Evolutionary conservation across 2,797 vertebrate species (phyloP).

Genomic region (Diplodus sargus): DNA sequence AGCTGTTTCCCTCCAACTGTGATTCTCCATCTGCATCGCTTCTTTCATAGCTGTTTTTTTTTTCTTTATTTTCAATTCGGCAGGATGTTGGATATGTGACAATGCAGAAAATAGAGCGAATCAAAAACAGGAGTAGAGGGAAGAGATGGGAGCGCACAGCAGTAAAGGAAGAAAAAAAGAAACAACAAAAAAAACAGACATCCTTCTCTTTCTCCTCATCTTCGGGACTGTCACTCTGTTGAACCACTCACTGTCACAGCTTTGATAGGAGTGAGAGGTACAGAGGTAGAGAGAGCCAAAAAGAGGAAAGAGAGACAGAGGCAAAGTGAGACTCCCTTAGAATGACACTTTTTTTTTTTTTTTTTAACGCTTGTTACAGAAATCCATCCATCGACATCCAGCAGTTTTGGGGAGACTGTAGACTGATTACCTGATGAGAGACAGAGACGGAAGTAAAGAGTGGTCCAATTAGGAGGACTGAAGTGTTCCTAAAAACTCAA

Average conservation of each 20-base stretch:
- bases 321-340: slow-evolving; percentile 52
- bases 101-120: slow-evolving; percentile 54
- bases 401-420: slow-evolving; percentile 42
- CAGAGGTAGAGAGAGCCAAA: slow-evolving; percentile 48
- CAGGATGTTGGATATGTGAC: slow-evolving; percentile 51
- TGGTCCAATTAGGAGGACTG: slow-evolving; percentile 68
- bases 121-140: slow-evolving; percentile 50
- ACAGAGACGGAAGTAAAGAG: slow-evolving; percentile 46
- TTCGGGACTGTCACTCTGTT: slow-evolving; percentile 54
- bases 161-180: slow-evolving; percentile 9
- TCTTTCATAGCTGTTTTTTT: slow-evolving; percentile 39
- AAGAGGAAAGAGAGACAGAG: slow-evolving; percentile 38
- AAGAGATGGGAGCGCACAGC: slow-evolving; percentile 9
- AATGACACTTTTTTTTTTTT: slow-evolving; percentile 36
- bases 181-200: slow-evolving; percentile 15
- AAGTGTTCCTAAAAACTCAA: slow-evolving; percentile 63
- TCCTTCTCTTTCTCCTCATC: slow-evolving; percentile 33
- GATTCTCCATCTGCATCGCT: slow-evolving; percentile 47
- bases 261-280: slow-evolving; percentile 56
- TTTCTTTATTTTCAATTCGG: slow-evolving; percentile 44
- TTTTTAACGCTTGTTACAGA: slow-evolving; percentile 50
- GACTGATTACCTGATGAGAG: slow-evolving; percentile 76
- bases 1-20: slow-evolving; percentile 45
- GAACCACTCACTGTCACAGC: slow-evolving; percentile 44
- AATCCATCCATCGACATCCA: slow-evolving; percentile 65